A percentile compares a stretch with the other conserved stretches of the same genome.
phyloP scores from a whole-genome alignment of 2,888 invertebrate genomes.

The Lycia hirtaria region DNA sequence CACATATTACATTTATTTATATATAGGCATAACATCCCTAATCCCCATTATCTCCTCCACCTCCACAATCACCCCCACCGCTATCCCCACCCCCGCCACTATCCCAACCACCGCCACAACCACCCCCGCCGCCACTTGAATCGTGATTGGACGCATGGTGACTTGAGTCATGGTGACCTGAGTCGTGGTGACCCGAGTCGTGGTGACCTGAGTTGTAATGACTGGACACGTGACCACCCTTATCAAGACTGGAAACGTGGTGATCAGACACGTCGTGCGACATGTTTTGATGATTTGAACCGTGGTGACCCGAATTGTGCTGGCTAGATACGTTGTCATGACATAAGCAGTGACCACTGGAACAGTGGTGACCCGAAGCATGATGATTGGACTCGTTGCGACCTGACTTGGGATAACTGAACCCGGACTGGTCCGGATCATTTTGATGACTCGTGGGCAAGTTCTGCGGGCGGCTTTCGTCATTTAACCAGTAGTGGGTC shows the following conservation, averaged over 20 bases:
- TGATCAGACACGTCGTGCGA: too few species aligned
- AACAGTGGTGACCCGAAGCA: not conserved
- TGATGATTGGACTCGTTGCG: not conserved
- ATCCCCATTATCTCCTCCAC: conserved; percentile 1
- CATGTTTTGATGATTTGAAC: too few species aligned
- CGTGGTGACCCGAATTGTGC: too few species aligned
- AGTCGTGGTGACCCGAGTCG: not conserved
- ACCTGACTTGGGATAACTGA: not conserved
- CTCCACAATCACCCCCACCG: not conserved
- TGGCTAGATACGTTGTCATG: not conserved
- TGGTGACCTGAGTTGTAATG: not conserved
- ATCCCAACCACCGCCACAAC: not conserved
- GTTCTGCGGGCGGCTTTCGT: not conserved
- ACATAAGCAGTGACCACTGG: not conserved
- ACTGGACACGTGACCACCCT: too few species aligned
- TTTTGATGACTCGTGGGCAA: not conserved
- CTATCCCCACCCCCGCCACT: not conserved
- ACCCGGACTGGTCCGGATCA: not conserved
- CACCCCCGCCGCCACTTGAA: not conserved
- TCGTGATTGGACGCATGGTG: not conserved
- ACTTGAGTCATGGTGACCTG: not conserved
- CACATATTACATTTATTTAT: too few species aligned
- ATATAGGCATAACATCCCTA: not conserved
- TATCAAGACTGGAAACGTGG: too few species aligned
- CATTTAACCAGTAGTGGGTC: not conserved